These are phyloP conservation scores for Phocoena sinus DNA, from an alignment of 2,113 vertebrate species.

Conservation along the genomic window DNA sequence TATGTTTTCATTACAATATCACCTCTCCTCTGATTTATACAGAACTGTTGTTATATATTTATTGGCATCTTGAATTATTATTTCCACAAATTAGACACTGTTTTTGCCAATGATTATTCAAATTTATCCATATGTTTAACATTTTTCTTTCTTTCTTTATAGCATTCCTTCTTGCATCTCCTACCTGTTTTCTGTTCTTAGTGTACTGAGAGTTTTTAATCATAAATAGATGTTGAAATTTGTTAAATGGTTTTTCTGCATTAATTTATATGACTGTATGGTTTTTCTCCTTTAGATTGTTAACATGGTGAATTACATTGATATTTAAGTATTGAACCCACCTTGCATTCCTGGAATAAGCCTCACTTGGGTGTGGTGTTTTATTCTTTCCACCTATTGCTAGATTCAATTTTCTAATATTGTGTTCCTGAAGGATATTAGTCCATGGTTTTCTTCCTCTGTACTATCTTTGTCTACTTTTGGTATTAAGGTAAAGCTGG, in stretches of 20 bases:
- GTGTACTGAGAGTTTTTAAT: neutral
- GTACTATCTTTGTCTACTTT: neutral
- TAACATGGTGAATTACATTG: neutral
- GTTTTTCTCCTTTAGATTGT: neutral
- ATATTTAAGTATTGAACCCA: neutral
- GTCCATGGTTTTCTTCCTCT: neutral
- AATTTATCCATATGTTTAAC: neutral
- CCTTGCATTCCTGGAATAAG: neutral
- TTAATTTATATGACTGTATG: neutral
- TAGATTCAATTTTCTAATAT: neutral
- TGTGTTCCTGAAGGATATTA: neutral
- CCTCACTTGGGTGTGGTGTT: neutral
- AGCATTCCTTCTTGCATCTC: neutral
- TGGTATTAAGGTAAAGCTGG: neutral
- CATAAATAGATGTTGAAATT: neutral
- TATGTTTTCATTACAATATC: neutral
- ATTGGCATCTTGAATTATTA: neutral
- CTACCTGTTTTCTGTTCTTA: neutral
- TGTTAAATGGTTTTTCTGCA: neutral
- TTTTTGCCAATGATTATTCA: neutral
- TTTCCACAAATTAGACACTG: neutral
- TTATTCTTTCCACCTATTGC: neutral
- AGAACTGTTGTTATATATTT: neutral
- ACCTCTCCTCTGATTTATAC: neutral
- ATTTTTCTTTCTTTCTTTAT: neutral